These are phyloP conservation scores for Cheirogaleus medius DNA, from an alignment of 2,113 vertebrate species.

Conservation along the genomic window DNA sequence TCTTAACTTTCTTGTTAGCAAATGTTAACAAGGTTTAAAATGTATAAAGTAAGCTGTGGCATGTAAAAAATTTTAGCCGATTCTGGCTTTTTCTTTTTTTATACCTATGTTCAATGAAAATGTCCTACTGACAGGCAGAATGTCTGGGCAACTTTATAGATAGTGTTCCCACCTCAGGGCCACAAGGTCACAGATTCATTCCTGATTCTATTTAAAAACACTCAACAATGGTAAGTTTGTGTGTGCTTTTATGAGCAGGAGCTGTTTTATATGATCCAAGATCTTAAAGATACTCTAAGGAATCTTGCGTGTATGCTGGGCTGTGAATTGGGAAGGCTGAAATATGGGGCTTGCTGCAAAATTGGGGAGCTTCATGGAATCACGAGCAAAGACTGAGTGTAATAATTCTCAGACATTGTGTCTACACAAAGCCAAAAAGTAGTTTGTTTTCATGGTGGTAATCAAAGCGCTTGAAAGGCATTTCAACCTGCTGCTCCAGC, in stretches of 20 bases:
- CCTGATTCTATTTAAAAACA: constrained; percentile 86
- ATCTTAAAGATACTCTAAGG: constrained; percentile 87
- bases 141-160: constrained; percentile 89
- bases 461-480: constrained; percentile 45
- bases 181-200: constrained; percentile 88
- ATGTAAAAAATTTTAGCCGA: constrained; percentile 84
- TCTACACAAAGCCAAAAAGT: constrained; percentile 24
- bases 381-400: constrained; percentile 17
- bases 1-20: constrained; percentile 87
- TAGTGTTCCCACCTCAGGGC: constrained; percentile 88
- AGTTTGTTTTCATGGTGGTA: constrained; percentile 57
- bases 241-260: constrained; percentile 80
- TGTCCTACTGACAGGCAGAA: constrained; percentile 84
- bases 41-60: constrained; percentile 83
- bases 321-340: constrained; percentile 54
- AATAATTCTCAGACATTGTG: constrained; percentile 47
- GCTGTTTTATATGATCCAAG: constrained; percentile 81
- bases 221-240: constrained; percentile 86
- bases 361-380: constrained; percentile 44
- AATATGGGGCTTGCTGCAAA: background rate
- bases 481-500: constrained; percentile 54
- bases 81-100: constrained; percentile 79
- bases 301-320: constrained; percentile 73
- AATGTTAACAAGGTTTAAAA: constrained; percentile 86
- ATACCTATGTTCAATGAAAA: constrained; percentile 83